A percentile compares a stretch with the other conserved stretches of the same genome.
Conservation (phyloP, 2,113 vertebrate genomes). For the Corythaixoides concolor region DNA sequence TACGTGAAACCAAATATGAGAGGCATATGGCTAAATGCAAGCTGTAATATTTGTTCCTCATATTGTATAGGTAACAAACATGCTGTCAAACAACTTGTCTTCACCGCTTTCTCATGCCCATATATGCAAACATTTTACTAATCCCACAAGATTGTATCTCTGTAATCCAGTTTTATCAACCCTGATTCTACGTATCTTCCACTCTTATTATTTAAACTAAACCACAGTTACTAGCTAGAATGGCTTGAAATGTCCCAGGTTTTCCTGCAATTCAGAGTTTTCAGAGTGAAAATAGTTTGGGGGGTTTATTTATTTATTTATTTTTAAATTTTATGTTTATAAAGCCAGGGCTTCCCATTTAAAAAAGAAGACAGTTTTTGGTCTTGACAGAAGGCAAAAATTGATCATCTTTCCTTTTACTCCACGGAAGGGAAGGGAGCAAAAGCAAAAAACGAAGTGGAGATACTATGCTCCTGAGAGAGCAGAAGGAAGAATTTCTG, state of each 20-base stretch:
- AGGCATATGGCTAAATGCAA: not conserved
- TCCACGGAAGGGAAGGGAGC: not conserved
- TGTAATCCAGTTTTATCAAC: not conserved
- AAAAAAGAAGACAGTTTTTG: not conserved
- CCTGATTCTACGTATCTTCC: not conserved
- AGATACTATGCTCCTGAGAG: not conserved
- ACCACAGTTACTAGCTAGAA: not conserved
- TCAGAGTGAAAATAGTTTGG: not conserved
- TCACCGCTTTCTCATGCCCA: not conserved
- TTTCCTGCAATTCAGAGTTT: not conserved
- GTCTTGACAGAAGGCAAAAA: not conserved
- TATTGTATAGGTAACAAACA: not conserved
- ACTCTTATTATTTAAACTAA: not conserved
- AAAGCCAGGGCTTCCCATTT: not conserved
- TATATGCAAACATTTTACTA: not conserved
- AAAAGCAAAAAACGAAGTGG: not conserved
- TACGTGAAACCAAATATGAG: not conserved
- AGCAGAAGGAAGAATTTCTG: not conserved
- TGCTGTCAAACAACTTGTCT: not conserved
- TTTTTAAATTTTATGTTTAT: not conserved
- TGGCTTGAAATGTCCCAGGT: not conserved
- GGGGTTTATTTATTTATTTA: too few relatives aligned
- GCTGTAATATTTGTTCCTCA: not conserved
- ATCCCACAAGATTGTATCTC: not conserved
- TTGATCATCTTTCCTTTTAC: not conserved